Conservation (phyloP, 2,113 vertebrate genomes). For the Pithys albifrons region DNA sequence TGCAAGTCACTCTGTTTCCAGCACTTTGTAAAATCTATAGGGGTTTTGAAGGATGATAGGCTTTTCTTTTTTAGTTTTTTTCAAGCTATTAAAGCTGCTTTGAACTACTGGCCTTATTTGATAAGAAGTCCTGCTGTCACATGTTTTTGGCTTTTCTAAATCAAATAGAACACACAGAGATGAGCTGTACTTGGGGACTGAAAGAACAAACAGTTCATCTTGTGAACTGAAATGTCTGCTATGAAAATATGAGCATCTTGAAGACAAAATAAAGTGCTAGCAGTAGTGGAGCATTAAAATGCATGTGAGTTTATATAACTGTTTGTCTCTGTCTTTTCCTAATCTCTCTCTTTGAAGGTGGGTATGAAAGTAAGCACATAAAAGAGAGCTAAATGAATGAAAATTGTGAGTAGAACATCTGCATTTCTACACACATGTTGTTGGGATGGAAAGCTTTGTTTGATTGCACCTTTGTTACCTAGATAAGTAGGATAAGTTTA, state of each 20-base stretch:
- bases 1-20: neutral
- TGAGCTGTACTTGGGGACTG: constrained; percentile 31
- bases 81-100: constrained; percentile 30
- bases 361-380: constrained; percentile 3
- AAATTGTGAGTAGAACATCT: constrained; percentile 46
- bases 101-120: constrained; percentile 51
- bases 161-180: constrained; percentile 47
- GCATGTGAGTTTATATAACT: constrained; percentile 2
- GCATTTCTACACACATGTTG: constrained; percentile 28
- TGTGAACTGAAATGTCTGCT: constrained; percentile 47
- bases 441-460: constrained; percentile 58
- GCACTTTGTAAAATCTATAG: constrained; percentile 35
- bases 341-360: constrained; percentile 28
- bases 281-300: constrained; percentile 33
- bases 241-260: constrained; percentile 49
- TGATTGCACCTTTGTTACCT: constrained; percentile 48
- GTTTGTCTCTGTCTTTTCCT: constrained; percentile 6
- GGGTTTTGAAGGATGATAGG: constrained; percentile 25
- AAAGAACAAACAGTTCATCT: constrained; percentile 51
- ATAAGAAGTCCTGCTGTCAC: constrained; percentile 55
- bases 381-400: constrained; percentile 64
- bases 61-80: constrained; percentile 18
- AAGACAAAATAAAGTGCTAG: constrained; percentile 27
- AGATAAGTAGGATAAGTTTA: constrained; percentile 57
- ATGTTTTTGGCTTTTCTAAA: constrained; percentile 51